phyloP scores from a whole-genome alignment of 2,113 vertebrate genomes.

The Pontoporia blainvillei region DNA sequence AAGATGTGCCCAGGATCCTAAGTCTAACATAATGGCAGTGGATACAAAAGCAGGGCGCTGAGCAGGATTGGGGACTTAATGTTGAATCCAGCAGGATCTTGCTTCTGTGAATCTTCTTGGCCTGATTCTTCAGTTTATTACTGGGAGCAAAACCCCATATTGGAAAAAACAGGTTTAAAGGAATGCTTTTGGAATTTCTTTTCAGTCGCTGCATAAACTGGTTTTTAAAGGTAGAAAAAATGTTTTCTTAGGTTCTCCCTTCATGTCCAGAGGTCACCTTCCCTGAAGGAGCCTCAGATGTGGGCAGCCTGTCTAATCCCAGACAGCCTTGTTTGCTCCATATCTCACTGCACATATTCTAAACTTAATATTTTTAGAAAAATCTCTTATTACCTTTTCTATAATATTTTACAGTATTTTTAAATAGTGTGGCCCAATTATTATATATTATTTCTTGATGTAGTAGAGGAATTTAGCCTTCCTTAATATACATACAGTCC shows the following conservation, averaged over 20 bases:
- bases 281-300: neutral
- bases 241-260: neutral
- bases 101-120: constrained; percentile 4
- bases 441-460: neutral
- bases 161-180: neutral
- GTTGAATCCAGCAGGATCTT: neutral
- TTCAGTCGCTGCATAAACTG: neutral
- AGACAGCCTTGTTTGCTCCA: neutral
- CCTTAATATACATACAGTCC: neutral
- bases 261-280: neutral
- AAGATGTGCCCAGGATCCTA: constrained; percentile 22
- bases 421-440: neutral
- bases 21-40: neutral
- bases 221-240: neutral
- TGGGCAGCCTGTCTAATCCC: neutral
- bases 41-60: neutral
- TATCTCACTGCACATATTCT: neutral
- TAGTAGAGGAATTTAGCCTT: neutral
- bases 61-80: neutral
- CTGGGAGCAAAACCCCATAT: neutral
- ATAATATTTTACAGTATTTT: neutral
- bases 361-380: neutral
- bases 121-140: neutral
- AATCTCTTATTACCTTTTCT: neutral
- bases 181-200: constrained; percentile 21